Base-by-base conservation (phyloP, 1,140 invertebrate genomes). In the Caligus rogercresseyi region DNA sequence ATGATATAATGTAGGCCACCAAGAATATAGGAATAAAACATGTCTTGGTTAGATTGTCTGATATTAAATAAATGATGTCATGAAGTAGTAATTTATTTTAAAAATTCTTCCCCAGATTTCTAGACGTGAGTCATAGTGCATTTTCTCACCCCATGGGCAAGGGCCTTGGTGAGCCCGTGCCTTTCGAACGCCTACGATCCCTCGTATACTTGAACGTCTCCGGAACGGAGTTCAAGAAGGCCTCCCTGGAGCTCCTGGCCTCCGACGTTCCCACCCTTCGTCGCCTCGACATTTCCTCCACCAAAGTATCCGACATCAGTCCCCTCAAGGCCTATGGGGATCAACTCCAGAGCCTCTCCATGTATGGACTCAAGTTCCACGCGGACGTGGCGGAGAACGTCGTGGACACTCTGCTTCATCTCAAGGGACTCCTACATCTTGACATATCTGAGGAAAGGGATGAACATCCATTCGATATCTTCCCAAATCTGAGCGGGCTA, bases 201-300 rank as follows among this genome's bases (percentile, higher is more conserved):
- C 31, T 43, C 31, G 31, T 43, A 7, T 43, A 43, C 24, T 25
- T 86, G 18, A 83, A 85, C 73, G 79, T 86, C 1, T 80, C 81
- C 61, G 76, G 79, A 66, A 85, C 83, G 31, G 81, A 85, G 70
- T 80, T 87, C 67, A 84, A 83, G 71, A 78, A 78, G 64, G 77
- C 80, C 67, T 79, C 79, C 14, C 73, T 86, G 62, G 78, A 81
- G 68, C 80, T 84, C 63, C 76, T 86, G 61, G 79, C 81, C 59
- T 79, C 83, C 68, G 81, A 86, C 74, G 74, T 86, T 59, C 81
- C 78, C 24, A 71, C 75, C 62, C 72, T 87, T 54, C 80, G 85
- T 70, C 78, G 72, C 68, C 69, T 87, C 43, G 81, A 86, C 69
- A 83, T 86, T 66, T 85, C 83, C 31, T 76, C 77, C 61, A 86